Evolutionary conservation across 2,797 vertebrate species (phyloP).

Genomic region (Helarctos malayanus): DNA sequence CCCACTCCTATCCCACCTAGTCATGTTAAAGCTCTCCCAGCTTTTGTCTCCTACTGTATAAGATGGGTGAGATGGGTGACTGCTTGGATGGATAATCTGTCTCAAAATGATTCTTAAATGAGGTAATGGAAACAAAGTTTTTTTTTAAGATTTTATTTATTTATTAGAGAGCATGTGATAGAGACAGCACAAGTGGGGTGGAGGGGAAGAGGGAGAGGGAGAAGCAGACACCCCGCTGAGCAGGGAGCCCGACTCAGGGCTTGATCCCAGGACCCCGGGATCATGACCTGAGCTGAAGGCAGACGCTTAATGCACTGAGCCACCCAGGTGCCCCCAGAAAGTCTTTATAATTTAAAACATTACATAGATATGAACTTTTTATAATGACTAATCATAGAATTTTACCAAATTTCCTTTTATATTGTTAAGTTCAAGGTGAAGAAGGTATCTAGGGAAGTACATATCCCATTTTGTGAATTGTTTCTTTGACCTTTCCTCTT

Average conservation of each 20-base stretch:
- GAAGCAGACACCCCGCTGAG: neutral
- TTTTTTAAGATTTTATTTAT: neutral
- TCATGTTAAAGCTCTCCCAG: neutral
- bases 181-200: neutral
- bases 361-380: neutral
- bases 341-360: neutral
- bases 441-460: neutral
- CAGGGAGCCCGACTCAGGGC: neutral
- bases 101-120: neutral
- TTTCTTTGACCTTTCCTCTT: neutral
- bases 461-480: neutral
- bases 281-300: neutral
- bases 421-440: neutral
- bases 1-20: neutral
- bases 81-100: neutral
- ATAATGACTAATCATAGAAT: neutral
- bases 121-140: neutral
- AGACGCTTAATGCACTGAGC: neutral
- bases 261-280: neutral
- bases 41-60: neutral
- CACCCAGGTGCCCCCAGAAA: neutral
- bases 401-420: neutral
- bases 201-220: neutral
- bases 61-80: neutral
- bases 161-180: neutral